Evolutionary conservation across 2,797 vertebrate species (phyloP).

Genomic region (Sebastes wilsoni): DNA sequence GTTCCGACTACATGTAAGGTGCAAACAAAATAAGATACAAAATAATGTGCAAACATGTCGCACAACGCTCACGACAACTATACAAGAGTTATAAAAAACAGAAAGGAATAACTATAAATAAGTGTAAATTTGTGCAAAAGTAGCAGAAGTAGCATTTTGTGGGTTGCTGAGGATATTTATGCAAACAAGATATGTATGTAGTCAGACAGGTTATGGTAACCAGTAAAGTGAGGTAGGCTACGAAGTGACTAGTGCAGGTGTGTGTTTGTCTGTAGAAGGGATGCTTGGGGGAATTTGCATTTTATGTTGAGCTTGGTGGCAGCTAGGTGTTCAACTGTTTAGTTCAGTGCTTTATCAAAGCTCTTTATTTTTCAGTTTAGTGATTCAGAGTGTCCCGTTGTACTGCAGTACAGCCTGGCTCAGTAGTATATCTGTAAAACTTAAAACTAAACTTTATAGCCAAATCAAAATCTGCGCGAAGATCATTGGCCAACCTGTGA

Average conservation of each 20-base stretch:
- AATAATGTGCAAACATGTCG: neutral
- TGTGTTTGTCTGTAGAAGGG: neutral
- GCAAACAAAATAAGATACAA: neutral
- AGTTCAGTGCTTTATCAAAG: too few species aligned
- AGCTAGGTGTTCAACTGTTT: neutral
- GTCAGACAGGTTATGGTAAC: neutral
- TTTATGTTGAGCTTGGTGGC: neutral
- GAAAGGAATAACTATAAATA: neutral
- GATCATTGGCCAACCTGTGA: too few species aligned
- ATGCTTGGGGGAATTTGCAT: neutral
- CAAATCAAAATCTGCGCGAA: too few species aligned
- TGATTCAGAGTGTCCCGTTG: too few species aligned
- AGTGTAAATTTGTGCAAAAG: too few species aligned
- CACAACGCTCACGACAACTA: neutral
- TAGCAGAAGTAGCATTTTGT: too few species aligned
- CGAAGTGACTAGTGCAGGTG: neutral
- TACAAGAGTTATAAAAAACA: too few species aligned
- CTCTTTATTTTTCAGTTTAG: too few species aligned
- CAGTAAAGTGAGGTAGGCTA: neutral
- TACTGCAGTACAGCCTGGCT: too few species aligned
- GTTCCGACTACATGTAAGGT: too few species aligned
- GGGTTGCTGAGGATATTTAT: accelerated
- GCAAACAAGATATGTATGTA: neutral
- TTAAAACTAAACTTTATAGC: too few species aligned
- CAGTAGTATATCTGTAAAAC: too few species aligned